These are phyloP conservation scores for Xylophagus ater DNA, from an alignment of 2,888 invertebrate genomes.

Conservation along the genomic window DNA sequence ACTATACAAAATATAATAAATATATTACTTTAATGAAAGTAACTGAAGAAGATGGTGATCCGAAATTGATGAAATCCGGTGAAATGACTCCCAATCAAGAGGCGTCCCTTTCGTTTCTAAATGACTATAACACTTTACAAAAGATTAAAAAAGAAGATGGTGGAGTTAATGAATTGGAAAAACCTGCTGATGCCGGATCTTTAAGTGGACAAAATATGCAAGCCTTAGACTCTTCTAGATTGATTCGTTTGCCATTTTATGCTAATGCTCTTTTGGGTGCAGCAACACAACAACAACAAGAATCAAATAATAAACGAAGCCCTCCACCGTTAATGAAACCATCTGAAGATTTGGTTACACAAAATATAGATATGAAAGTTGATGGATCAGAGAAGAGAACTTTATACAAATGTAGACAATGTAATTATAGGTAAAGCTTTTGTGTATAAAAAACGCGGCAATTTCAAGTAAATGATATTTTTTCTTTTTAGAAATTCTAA, in stretches of 20 bases:
- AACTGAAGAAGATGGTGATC: constrained; percentile 31
- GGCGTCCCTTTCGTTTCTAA: constrained; percentile 43
- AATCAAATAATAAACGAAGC: too few relatives aligned
- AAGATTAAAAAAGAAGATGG: constrained; percentile 3
- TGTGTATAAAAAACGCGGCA: too few relatives aligned
- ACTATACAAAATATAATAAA: constrained; percentile 63
- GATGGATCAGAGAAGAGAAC: constrained; percentile 54
- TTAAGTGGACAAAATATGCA: constrained; percentile 7
- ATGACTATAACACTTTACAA: constrained; percentile 36
- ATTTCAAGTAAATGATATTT: background rate
- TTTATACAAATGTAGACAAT: constrained; percentile 82
- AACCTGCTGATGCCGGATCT: constrained; percentile 9
- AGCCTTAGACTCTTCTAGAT: constrained; percentile 5
- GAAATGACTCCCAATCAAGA: constrained; percentile 42
- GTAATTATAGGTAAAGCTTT: constrained; percentile 77
- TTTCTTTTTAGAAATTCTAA: constrained; percentile 45
- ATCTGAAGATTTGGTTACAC: constrained; percentile 44
- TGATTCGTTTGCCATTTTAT: constrained; percentile 13
- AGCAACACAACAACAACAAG: background rate
- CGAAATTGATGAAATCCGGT: constrained; percentile 39
- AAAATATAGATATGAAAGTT: constrained; percentile 30
- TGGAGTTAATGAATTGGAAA: background rate
- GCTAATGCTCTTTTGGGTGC: constrained; percentile 5
- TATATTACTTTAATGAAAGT: background rate
- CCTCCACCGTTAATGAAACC: constrained; percentile 49